Evolutionary conservation across 2,797 vertebrate genomes (phyloP).

Genomic region (Xerus rutilus): DNA sequence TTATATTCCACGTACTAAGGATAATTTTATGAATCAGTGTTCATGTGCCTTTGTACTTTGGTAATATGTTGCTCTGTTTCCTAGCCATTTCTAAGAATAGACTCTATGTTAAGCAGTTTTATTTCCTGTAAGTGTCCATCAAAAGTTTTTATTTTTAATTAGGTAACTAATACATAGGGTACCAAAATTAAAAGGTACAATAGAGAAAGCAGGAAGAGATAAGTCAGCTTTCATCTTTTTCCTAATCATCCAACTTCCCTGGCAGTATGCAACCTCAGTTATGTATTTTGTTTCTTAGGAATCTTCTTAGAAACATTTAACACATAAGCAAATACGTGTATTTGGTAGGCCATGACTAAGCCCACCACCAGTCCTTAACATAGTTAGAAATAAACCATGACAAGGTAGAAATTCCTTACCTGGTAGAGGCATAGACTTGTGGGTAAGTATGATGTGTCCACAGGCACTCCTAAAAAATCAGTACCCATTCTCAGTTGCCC

Average conservation of each 20-base stretch:
- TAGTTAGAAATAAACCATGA: background rate
- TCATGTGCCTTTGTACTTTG: background rate
- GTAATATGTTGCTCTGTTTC: background rate
- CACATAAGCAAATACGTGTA: background rate
- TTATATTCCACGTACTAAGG: background rate
- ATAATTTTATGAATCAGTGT: background rate
- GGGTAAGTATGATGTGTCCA: background rate
- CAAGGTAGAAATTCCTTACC: background rate
- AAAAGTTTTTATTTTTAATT: constrained; percentile 27
- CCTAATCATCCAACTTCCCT: background rate
- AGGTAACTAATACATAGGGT: background rate
- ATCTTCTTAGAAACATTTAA: constrained; percentile 4
- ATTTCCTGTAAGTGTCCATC: background rate
- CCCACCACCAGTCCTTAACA: background rate
- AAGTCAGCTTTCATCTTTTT: background rate
- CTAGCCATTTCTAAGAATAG: background rate
- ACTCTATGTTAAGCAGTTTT: background rate
- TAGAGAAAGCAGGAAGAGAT: background rate
- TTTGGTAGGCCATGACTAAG: constrained; percentile 5
- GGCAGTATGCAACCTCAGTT: background rate
- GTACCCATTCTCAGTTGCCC: background rate
- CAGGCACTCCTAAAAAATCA: background rate
- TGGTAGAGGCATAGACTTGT: background rate
- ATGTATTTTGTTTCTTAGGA: background rate
- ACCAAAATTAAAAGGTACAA: background rate